Evolutionary conservation across 2,888 invertebrate genomes (phyloP), one percentile per base, ranked within the genome.

Genomic region (Nasonia oneida): DNA sequence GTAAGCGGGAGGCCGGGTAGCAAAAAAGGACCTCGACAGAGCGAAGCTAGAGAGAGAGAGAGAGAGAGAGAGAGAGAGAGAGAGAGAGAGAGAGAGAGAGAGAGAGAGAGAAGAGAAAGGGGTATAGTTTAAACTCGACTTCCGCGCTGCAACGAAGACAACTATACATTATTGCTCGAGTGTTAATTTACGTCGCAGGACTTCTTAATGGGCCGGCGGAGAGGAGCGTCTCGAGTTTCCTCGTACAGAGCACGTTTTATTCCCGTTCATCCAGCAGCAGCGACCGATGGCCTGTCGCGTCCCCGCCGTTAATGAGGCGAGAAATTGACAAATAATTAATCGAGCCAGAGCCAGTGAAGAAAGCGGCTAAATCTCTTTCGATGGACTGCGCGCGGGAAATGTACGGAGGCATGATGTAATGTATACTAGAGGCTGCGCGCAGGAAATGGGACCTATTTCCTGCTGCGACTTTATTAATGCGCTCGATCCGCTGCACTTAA

Each of bases 141-240:
- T 85, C 73, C 61, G 42, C 53, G 39, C 67, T 71, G 82, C 50
- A 74, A 29, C 18, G 71, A 71, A 78, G 81, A 82, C 78, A 83
- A 73, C 75, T 84, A 82, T 80, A 75, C 75, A 64, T 84, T 86
- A 84, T 64, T 75, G 71, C 85, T 76, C 84, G 79, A 87, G 87
- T 80, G 82, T 83, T 85, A 87, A 87, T 87, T 87, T 83, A 87
- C 81, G 81, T 74, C 74, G 81, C 70, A 39, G 71, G 77, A 53
- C 77, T 70, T 83, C 70, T 77, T 80, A 87, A 87, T 85, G 84
- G 76, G 57, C 61, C 75, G 64, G 73, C 53, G 37, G 29, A 29
- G 29, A 4, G 37, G 37, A 81, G n/a, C 33, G 73, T 81, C 50
- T 10, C 18, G 39, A 67, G 33, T 70, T 39, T 23, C 42, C 23